phyloP scores from a whole-genome alignment of 2,797 vertebrate genomes.

The Scleropages formosus region DNA sequence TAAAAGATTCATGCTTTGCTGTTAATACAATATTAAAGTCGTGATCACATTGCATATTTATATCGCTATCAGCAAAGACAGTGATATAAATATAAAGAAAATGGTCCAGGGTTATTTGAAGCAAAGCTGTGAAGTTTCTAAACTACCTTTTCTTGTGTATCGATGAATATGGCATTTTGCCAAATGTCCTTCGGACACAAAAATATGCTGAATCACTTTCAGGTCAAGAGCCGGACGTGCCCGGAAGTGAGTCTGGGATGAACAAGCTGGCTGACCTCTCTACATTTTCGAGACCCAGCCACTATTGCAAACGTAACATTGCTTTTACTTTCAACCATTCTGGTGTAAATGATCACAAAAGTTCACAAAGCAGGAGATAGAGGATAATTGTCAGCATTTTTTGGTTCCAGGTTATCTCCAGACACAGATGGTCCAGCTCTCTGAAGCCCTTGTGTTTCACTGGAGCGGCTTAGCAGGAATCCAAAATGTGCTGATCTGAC shows the following conservation, averaged over 20 bases:
- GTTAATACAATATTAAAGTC: neutral
- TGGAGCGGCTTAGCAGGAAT: conserved; percentile 46
- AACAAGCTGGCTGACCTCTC: no score
- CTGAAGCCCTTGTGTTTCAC: conserved; percentile 37
- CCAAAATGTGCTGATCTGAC: conserved; percentile 57
- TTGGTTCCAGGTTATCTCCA: conserved; percentile 49
- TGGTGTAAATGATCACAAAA: neutral
- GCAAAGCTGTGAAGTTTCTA: no score
- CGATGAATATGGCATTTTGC: no score
- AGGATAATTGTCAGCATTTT: neutral
- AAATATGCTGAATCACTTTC: no score
- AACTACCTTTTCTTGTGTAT: no score
- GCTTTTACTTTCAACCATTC: neutral
- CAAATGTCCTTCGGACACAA: no score
- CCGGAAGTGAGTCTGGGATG: no score
- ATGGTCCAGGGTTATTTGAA: neutral
- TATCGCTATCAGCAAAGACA: neutral
- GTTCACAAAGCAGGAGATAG: neutral
- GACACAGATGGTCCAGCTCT: conserved; percentile 52
- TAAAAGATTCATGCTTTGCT: no score
- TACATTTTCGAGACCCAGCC: no score
- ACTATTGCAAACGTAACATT: neutral
- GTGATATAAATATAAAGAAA: neutral
- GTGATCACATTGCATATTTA: no score
- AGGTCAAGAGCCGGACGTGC: no score